A percentile compares a stretch with the other conserved stretches of the same genome.
These are phyloP conservation scores for Acronicta psi DNA, from an alignment of 2,888 invertebrate genomes.

Conservation along the genomic window DNA sequence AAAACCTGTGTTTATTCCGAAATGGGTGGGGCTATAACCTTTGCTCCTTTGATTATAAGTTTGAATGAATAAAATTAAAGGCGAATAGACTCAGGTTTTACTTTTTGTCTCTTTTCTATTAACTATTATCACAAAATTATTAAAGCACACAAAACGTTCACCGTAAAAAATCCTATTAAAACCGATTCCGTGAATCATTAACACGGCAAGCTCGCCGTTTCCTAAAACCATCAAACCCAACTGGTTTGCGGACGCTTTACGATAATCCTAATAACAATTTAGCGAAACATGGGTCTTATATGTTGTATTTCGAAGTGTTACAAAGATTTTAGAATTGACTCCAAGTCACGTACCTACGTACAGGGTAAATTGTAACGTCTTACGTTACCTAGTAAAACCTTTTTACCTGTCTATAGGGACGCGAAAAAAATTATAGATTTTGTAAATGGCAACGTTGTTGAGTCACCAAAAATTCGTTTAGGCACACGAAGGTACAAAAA, in stretches of 20 bases:
- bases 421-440: conserved; percentile 16
- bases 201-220: conserved; percentile 47
- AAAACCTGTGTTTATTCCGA: conserved; percentile 35
- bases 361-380: conserved; percentile 30
- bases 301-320: conserved; percentile 34
- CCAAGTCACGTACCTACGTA: conserved; percentile 53
- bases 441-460: conserved; percentile 21
- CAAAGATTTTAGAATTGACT: conserved; percentile 35
- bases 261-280: conserved; percentile 47
- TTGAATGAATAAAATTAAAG: not conserved
- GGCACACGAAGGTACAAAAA: conserved; percentile 24
- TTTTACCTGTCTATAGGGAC: conserved; percentile 34
- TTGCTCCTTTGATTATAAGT: too few relatives aligned
- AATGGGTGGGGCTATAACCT: not conserved
- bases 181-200: conserved; percentile 70
- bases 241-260: conserved; percentile 47
- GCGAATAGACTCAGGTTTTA: conserved; percentile 31
- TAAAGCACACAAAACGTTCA: conserved; percentile 53
- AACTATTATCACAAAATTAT: conserved; percentile 49
- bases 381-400: conserved; percentile 51
- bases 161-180: conserved; percentile 53
- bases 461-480: conserved; percentile 35
- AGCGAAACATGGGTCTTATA: conserved; percentile 36
- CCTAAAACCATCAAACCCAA: conserved; percentile 53
- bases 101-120: conserved; percentile 32